phyloP scores from a whole-genome alignment of 2,888 invertebrate species.

The Tinea pellionella region DNA sequence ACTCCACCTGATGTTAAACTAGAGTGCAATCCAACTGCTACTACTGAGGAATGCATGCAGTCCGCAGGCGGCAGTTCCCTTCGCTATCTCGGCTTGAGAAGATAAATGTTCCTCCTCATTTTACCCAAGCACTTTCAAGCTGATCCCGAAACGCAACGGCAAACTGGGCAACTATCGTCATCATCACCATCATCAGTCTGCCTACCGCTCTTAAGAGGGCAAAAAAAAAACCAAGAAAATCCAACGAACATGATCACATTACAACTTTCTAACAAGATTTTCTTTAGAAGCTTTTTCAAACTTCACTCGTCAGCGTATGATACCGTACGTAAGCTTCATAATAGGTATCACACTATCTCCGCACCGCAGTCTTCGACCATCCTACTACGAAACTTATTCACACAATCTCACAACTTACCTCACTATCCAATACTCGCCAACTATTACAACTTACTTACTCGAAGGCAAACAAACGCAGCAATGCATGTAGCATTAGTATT shows the following conservation, averaged over 20 bases:
- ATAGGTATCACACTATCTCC: slow-evolving; percentile 4
- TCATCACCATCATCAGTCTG: too few species aligned
- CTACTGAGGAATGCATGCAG: too few species aligned
- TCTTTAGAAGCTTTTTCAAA: background rate
- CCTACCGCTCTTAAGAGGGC: too few species aligned
- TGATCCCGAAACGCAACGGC: too few species aligned
- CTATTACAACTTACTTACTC: background rate
- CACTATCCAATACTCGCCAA: background rate
- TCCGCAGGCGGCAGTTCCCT: too few species aligned
- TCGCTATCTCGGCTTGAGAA: too few species aligned
- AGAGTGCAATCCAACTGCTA: too few species aligned
- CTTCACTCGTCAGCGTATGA: slow-evolving; percentile 6
- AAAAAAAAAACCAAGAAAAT: too few species aligned
- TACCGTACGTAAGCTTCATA: slow-evolving; percentile 6
- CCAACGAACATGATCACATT: background rate
- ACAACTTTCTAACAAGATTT: background rate
- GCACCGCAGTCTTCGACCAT: background rate
- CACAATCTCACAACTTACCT: background rate
- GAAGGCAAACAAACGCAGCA: background rate
- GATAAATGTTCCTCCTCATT: too few species aligned
- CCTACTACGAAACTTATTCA: background rate
- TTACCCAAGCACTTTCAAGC: too few species aligned
- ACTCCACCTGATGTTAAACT: too few species aligned
- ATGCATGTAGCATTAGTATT: background rate
- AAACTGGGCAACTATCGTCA: too few species aligned